phyloP scores from a whole-genome alignment of 2,797 vertebrate genomes.

The Phrynocephalus vlangalii region DNA sequence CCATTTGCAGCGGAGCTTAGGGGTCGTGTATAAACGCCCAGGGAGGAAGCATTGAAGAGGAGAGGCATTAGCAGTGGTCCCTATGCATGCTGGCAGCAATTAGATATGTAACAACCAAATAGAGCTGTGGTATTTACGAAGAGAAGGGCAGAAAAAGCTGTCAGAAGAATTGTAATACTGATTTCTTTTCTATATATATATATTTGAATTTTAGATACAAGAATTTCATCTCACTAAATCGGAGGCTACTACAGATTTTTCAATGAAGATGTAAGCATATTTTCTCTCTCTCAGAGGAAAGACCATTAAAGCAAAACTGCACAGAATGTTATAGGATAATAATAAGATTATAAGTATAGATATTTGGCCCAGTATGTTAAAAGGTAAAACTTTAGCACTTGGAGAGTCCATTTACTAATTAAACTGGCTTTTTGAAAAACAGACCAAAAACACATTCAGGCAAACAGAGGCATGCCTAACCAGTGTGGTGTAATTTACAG shows the following conservation, averaged over 20 bases:
- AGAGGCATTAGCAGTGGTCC: no score
- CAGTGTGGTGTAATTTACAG: no score
- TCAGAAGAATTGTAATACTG: neutral
- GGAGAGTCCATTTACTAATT: neutral
- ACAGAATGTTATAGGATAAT: conserved; percentile 1
- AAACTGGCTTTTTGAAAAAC: neutral
- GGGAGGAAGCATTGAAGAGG: no score
- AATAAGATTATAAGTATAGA: neutral
- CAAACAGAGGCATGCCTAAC: neutral
- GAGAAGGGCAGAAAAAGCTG: neutral
- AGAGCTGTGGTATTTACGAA: neutral
- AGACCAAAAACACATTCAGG: neutral
- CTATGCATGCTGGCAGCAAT: no score
- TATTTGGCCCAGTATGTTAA: neutral
- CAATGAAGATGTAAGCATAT: conserved; percentile 70
- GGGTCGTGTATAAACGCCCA: no score
- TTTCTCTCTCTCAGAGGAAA: neutral
- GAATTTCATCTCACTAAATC: conserved; percentile 59
- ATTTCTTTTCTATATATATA: neutral
- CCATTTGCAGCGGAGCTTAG: no score
- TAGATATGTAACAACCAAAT: no score
- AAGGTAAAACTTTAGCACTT: neutral
- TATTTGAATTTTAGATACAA: conserved; percentile 70
- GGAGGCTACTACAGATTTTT: conserved; percentile 57
- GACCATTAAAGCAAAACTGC: neutral